Percentiles rank a stretch among this genome's conserved stretches.
phyloP scores from a whole-genome alignment of 2,113 vertebrate genomes.

The Hippocampus zosterae region DNA sequence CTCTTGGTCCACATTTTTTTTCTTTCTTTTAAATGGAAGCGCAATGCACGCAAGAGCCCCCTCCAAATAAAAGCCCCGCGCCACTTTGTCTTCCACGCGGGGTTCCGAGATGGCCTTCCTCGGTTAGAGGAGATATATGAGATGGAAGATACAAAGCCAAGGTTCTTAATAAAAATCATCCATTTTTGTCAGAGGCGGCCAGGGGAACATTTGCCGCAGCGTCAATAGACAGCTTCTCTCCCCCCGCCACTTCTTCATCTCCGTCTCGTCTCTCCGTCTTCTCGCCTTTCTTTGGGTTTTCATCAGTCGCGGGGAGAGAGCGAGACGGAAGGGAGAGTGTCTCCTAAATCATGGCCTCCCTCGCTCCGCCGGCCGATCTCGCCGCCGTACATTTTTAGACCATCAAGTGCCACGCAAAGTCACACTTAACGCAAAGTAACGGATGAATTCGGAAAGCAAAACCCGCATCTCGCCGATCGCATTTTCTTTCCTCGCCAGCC shows the following conservation, averaged over 20 bases:
- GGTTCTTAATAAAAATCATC: constrained; percentile 74
- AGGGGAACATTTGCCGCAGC: constrained; percentile 61
- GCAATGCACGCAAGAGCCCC: constrained; percentile 19
- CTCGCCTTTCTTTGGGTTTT: constrained; percentile 31
- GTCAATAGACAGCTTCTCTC: constrained; percentile 49
- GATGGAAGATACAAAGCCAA: constrained; percentile 62
- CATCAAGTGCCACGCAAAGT: constrained; percentile 53
- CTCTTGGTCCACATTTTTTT: background rate
- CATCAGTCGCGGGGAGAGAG: constrained; percentile 37
- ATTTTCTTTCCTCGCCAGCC: constrained; percentile 42
- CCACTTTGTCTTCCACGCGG: constrained; percentile 29
- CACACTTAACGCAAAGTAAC: constrained; percentile 62
- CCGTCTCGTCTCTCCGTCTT: constrained; percentile 37
- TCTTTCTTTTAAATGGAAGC: background rate
- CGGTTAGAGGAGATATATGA: constrained; percentile 66
- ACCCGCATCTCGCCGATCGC: constrained; percentile 46
- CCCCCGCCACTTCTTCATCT: constrained; percentile 37
- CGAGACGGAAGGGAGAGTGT: constrained; percentile 24
- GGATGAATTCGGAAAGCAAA: constrained; percentile 47
- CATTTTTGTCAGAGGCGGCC: constrained; percentile 68
- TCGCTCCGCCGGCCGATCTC: constrained; percentile 47
- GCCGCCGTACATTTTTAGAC: constrained; percentile 51
- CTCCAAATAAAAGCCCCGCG: constrained; percentile 34
- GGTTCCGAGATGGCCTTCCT: constrained; percentile 59
- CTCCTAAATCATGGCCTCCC: constrained; percentile 56